Conservation (phyloP, 2,113 vertebrate genomes). For the Ammodytes marinus region DNA sequence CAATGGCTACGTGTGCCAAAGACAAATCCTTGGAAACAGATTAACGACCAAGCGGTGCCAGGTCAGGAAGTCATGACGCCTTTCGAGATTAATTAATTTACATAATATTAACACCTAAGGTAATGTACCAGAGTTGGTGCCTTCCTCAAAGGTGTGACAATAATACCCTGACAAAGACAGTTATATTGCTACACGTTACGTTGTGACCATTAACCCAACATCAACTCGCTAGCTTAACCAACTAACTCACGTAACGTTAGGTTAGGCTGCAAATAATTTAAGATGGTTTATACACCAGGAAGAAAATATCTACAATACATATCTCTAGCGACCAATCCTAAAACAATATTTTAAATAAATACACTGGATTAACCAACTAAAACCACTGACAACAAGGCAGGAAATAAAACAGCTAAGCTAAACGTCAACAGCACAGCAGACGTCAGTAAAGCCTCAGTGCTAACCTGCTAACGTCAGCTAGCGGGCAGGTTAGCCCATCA, state of each 20-base stretch:
- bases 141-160: background rate
- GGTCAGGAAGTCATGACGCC: constrained; percentile 45
- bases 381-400: constrained; percentile 61
- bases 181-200: constrained; percentile 13
- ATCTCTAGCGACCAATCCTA: background rate
- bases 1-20: constrained; percentile 50
- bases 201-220: constrained; percentile 32
- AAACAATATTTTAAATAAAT: background rate
- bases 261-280: background rate
- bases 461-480: constrained; percentile 69
- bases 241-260: background rate
- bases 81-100: constrained; percentile 36
- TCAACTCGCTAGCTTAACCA: constrained; percentile 31
- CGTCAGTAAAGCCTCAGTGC: constrained; percentile 63
- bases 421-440: constrained; percentile 72
- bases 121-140: background rate
- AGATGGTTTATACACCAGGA: background rate
- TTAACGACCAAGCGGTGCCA: constrained; percentile 49
- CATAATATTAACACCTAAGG: constrained; percentile 8
- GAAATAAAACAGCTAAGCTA: constrained; percentile 69
- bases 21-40: constrained; percentile 64
- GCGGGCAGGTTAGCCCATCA: constrained; percentile 50
- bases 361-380: background rate
- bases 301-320: background rate
- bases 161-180: background rate